Percentiles rank a stretch among this genome's conserved stretches.
Evolutionary conservation across 2,113 vertebrate species (phyloP).

Genomic region (Trichechus manatus): DNA sequence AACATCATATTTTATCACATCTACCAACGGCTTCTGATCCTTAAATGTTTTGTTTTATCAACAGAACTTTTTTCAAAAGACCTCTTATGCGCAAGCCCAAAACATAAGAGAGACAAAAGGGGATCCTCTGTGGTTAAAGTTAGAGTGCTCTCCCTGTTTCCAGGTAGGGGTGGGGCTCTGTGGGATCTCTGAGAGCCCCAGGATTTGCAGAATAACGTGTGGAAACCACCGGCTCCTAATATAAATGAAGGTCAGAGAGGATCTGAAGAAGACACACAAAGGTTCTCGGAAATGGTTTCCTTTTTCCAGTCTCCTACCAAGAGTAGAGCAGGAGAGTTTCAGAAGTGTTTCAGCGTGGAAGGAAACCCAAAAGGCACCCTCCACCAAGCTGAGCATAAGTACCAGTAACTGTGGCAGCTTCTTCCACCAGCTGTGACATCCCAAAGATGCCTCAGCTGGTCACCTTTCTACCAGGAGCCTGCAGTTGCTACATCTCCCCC

Average conservation of each 20-base stretch:
- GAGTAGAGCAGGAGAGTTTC: neutral
- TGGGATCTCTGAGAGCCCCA: neutral
- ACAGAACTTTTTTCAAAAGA: neutral
- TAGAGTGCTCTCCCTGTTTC: neutral
- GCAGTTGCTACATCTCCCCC: neutral
- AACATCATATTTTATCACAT: neutral
- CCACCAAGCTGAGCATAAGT: neutral
- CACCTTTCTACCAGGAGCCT: neutral
- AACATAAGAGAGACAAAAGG: neutral
- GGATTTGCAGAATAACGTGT: accelerated
- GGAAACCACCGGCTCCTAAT: neutral
- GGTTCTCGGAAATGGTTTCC: neutral
- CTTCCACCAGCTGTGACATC: neutral
- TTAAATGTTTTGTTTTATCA: neutral
- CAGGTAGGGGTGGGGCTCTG: neutral
- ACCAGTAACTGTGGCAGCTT: neutral
- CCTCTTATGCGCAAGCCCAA: neutral
- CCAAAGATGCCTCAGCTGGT: neutral
- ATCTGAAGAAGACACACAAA: neutral
- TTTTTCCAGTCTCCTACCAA: neutral
- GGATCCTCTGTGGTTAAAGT: neutral
- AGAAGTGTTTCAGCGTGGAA: neutral
- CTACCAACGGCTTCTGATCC: neutral
- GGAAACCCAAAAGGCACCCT: neutral
- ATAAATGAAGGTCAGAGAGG: neutral